These are phyloP conservation scores for Etheostoma perlongum DNA, from an alignment of 2,797 vertebrate species.

Conservation along the genomic window DNA sequence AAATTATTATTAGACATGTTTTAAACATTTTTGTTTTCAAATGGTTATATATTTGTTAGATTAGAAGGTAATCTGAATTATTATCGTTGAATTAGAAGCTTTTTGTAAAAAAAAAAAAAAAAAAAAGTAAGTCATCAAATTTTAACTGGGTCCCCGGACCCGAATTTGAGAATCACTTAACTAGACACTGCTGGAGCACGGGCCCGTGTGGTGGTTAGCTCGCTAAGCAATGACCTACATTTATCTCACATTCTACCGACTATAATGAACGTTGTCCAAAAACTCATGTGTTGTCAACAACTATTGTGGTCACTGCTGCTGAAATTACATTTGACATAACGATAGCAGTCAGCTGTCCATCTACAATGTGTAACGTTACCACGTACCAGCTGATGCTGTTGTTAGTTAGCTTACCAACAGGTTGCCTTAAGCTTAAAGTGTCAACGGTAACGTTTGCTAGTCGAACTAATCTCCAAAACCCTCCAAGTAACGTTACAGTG, in stretches of 20 bases:
- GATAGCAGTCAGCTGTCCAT: no score
- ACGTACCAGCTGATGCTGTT: constrained; percentile 21
- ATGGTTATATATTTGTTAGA: no score
- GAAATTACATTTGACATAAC: not conserved
- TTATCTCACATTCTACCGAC: no score
- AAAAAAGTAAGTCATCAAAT: no score
- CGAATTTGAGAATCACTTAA: not conserved
- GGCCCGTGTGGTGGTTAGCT: constrained; percentile 30
- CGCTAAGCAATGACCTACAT: constrained; percentile 7
- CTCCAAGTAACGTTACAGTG: accelerated
- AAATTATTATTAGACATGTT: no score
- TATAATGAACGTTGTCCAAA: not conserved
- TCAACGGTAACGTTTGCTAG: not conserved
- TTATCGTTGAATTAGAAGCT: no score
- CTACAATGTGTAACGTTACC: not conserved
- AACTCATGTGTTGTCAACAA: not conserved
- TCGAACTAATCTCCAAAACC: not conserved
- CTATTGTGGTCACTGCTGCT: no score
- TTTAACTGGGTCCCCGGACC: no score
- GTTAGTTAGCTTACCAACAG: constrained; percentile 62
- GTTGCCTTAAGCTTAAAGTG: constrained; percentile 34
- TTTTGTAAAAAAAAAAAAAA: no score
- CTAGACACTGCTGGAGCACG: not conserved
- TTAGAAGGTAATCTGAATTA: no score
- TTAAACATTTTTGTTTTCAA: no score